Evolutionary conservation across 2,113 vertebrate species (phyloP), one percentile per base, ranked within the genome.

Genomic region (Dipodomys stephensi): DNA sequence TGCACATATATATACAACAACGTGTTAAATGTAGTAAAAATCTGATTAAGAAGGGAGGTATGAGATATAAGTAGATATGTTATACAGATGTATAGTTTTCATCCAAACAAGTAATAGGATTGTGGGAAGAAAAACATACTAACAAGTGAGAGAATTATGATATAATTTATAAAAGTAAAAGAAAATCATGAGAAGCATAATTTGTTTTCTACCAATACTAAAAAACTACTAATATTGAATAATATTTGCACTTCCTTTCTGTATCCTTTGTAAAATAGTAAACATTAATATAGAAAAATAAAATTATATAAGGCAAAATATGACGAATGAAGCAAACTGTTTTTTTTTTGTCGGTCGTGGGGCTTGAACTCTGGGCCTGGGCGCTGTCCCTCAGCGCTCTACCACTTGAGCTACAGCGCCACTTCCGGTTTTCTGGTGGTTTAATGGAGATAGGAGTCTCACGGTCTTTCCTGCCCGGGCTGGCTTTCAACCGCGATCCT

Each of bases 231-330:
- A 20, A 78, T 6, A 30, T 10, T 32, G 11, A 32, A 1, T 25
- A 72, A 83, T 84, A 80, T 69, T 88, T 79, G 25, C 46, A 71
- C 9, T 68, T 60, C 19, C 15, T 35, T 84, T 53, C 11, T 57
- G 27, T 77, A 84, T 53, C 28, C 20, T 92, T 82, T 79, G 39
- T 80, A 39, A 73, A 83, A 87, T 7, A 92, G 74, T 77, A 57
- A 30, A 16, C 53, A 28, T 88, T 35, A 64, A 6, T 19, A 44
- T 2, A 1, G 64, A 89, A 19, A 30, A 64, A 39, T 67, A 83
- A 60, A 68, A 74, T 3, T 60, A 3, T 20, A 35, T 4, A 46
- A 71, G 4, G 44, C 10, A 91, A 83, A 53, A 39, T 20, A 64
- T 10, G 19, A 15, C 1, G 7, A 60, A 22, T 64, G 7, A 80